These are phyloP conservation scores for Mythimna pallens DNA, from an alignment of 2,888 invertebrate species.

Conservation along the genomic window DNA sequence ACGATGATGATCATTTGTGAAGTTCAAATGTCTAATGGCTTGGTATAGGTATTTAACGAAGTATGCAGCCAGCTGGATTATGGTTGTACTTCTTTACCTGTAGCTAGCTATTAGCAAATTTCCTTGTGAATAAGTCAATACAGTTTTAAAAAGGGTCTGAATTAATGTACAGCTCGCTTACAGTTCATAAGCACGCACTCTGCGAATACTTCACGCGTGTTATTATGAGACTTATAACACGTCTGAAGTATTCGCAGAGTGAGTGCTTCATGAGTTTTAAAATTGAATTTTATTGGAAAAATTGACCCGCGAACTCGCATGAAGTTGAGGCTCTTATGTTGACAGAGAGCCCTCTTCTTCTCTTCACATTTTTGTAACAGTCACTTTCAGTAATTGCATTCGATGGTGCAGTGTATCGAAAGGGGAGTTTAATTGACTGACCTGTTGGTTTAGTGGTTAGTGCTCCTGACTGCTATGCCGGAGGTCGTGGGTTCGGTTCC, in stretches of 20 bases:
- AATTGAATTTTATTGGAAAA: slow-evolving; percentile 57
- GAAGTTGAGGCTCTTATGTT: slow-evolving; percentile 62
- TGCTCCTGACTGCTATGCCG: no score
- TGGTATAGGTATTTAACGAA: no score
- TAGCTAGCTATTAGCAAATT: no score
- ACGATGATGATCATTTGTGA: slow-evolving; percentile 3
- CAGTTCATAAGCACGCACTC: background rate
- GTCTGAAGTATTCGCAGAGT: slow-evolving; percentile 14
- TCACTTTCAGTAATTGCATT: slow-evolving; percentile 63
- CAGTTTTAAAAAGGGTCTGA: background rate
- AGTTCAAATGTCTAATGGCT: background rate
- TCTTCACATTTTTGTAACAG: slow-evolving; percentile 65
- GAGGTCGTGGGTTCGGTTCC: no score
- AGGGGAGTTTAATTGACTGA: background rate
- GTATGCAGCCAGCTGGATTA: no score
- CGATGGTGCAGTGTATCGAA: slow-evolving; percentile 25
- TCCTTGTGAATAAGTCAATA: background rate
- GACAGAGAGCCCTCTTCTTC: slow-evolving; percentile 70
- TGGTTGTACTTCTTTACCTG: no score
- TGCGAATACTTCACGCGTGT: no score
- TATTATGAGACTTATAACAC: background rate
- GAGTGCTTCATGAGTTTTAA: slow-evolving; percentile 31
- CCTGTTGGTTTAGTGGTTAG: no score
- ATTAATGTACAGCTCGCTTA: background rate
- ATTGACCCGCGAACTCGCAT: slow-evolving; percentile 42